Evolutionary conservation across 2,888 invertebrate genomes (phyloP), one percentile per base, ranked within the genome.

Genomic region (Megastigmus dorsalis): DNA sequence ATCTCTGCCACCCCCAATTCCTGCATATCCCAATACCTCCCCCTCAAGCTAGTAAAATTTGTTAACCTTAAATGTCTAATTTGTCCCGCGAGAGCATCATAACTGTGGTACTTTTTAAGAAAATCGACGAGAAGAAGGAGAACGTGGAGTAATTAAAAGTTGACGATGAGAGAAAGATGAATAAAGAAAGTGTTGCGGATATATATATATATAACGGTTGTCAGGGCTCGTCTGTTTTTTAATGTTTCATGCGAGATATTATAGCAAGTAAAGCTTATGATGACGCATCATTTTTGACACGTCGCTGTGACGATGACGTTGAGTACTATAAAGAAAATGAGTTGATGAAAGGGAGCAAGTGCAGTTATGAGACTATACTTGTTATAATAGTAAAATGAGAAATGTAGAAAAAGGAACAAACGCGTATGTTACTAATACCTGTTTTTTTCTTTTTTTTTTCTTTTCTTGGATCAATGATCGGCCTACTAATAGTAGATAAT

Each of bases 301-400:
- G 45, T 70, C 43, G 55, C 33, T 45, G 15, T 38, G 30, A 52
- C 7, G 15, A 68, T 23, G 41, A 57, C 26, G 38, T 55, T 60
- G 28, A 62, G 28, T 52, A 48, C 59, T 76, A 38, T 68, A 52
- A 67, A 50, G 55, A 63, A n/a, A n/a, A 18, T 60, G 68, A 69
- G 36, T 36, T 26, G 45, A 23, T 45, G 38, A 38, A 41, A 57
- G 36, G n/a, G n/a, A 68, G 26, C 55, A 74, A 54, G 45, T 62
- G 63, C 36, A 70, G 33, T 71, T 59, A 75, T 77, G 70, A 76
- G 52, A 80, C 68, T 78, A 80, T 80, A 82, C 79, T 82, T 84
- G 84, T 84, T 83, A 82, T 81, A 81, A 83, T 80, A 80, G 81
- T 78, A 78, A 75, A 69, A 70, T 79, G 79, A 57, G 52, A 63